These are phyloP conservation scores for Alviniconcha marisindica DNA, from an alignment of 1,140 invertebrate species.

Conservation along the genomic window DNA sequence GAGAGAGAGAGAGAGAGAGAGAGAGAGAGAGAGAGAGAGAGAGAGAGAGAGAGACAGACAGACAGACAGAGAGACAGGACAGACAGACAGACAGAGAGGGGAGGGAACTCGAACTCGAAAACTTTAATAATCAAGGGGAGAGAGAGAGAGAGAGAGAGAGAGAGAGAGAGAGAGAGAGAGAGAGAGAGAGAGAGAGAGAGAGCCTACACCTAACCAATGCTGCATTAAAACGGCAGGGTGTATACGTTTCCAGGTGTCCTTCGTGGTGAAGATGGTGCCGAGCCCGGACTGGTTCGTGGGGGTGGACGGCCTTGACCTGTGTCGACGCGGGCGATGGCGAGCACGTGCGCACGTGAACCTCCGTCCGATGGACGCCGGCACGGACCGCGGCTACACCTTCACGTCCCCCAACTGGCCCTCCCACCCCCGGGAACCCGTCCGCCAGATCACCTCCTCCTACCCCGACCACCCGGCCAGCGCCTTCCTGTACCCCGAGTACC, in stretches of 20 bases:
- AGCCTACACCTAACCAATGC: too few relatives aligned
- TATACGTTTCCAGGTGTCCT: slow-evolving; percentile 59
- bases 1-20: too few relatives aligned
- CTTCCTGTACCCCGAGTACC: slow-evolving; percentile 62
- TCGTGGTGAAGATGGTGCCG: slow-evolving; percentile 65
- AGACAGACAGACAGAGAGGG: too few relatives aligned
- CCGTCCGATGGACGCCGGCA: slow-evolving; percentile 63
- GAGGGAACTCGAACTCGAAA: too few relatives aligned
- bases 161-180: too few relatives aligned
- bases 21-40: too few relatives aligned
- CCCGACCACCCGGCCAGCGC: slow-evolving; percentile 65
- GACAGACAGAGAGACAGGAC: too few relatives aligned
- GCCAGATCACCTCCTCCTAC: slow-evolving; percentile 51
- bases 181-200: too few relatives aligned
- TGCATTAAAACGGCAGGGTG: too few relatives aligned
- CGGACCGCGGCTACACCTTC: slow-evolving; percentile 66
- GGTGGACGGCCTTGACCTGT: slow-evolving; percentile 59
- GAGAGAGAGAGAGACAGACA: neutral
- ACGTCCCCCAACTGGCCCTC: slow-evolving; percentile 67
- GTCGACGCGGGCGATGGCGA: slow-evolving; percentile 60
- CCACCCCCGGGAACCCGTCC: slow-evolving; percentile 55
- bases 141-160: too few relatives aligned
- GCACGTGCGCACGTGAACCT: slow-evolving; percentile 53
- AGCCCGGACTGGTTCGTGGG: slow-evolving; percentile 72
- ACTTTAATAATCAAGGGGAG: too few relatives aligned